These are phyloP conservation scores for Megalopta genalis DNA, from an alignment of 1,140 invertebrate species.

Conservation along the genomic window DNA sequence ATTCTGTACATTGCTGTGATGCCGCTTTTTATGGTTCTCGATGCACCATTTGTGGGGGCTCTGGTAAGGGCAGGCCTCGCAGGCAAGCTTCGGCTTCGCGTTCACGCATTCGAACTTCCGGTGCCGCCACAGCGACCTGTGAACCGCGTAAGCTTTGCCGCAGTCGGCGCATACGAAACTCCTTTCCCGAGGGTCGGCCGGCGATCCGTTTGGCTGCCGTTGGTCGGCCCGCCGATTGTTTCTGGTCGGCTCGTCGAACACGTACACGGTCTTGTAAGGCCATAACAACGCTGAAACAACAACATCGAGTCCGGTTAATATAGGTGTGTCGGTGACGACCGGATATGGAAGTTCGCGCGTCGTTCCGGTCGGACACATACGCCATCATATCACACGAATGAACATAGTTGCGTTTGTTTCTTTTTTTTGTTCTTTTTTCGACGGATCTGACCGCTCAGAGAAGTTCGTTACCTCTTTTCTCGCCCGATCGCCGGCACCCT, in stretches of 20 bases:
- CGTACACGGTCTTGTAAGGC: conserved; percentile 47
- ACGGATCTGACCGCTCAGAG: background rate
- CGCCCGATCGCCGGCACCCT: too few relatives aligned
- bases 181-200: conserved; percentile 17
- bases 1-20: conserved; percentile 52
- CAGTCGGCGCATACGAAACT: conserved; percentile 63
- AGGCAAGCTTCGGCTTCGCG: conserved; percentile 73
- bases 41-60: conserved; percentile 76
- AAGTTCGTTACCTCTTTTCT: background rate
- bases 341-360: too few relatives aligned
- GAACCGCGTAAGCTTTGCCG: conserved; percentile 71
- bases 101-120: conserved; percentile 79
- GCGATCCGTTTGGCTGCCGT: conserved; percentile 15
- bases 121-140: conserved; percentile 75
- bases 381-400: background rate
- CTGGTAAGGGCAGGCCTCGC: conserved; percentile 77
- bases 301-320: conserved; percentile 42
- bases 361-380: background rate
- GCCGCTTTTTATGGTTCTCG: conserved; percentile 71
- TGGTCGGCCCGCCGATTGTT: background rate
- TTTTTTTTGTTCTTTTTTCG: too few relatives aligned
- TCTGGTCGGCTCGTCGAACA: conserved; percentile 5
- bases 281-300: conserved; percentile 62
- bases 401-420: background rate
- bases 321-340: too few relatives aligned